A percentile compares a stretch with the other conserved stretches of the same genome.
These are phyloP conservation scores for Otolemur garnettii DNA, from an alignment of 2,113 vertebrate species.

Conservation along the genomic window DNA sequence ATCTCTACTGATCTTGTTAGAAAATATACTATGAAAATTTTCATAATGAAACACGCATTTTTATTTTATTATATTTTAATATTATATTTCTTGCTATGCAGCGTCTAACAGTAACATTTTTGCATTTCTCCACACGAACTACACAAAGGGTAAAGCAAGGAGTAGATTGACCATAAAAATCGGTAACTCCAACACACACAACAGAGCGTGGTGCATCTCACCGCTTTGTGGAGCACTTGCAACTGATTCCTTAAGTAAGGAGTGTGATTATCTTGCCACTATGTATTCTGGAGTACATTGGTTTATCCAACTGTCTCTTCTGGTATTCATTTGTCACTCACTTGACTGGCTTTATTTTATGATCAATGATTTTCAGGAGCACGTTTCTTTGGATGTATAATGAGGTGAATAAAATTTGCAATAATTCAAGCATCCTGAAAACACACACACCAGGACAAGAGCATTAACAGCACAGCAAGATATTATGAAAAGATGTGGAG, in stretches of 20 bases:
- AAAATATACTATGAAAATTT: constrained; percentile 61
- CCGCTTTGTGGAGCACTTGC: not conserved
- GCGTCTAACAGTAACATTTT: constrained; percentile 73
- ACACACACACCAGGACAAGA: not conserved
- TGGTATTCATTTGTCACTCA: not conserved
- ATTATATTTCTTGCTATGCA: constrained; percentile 68
- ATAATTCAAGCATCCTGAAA: not conserved
- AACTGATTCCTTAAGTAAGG: not conserved
- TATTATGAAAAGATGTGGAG: not conserved
- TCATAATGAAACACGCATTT: constrained; percentile 69
- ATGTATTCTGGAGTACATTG: not conserved
- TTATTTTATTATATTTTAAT: constrained; percentile 50
- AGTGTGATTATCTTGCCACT: not conserved
- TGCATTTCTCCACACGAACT: constrained; percentile 40
- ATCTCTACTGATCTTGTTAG: constrained; percentile 74
- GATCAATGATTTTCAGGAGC: not conserved
- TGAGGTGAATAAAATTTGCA: not conserved
- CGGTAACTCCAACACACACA: not conserved
- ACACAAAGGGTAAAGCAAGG: not conserved
- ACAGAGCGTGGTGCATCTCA: not conserved
- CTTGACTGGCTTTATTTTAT: not conserved
- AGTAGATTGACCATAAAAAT: not conserved
- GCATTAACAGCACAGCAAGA: not conserved
- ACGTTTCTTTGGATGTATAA: not conserved
- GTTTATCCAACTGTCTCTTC: not conserved